Evolutionary conservation across 2,888 invertebrate species (phyloP), one percentile per base, ranked within the genome.

Genomic region (Cantharis rustica): DNA sequence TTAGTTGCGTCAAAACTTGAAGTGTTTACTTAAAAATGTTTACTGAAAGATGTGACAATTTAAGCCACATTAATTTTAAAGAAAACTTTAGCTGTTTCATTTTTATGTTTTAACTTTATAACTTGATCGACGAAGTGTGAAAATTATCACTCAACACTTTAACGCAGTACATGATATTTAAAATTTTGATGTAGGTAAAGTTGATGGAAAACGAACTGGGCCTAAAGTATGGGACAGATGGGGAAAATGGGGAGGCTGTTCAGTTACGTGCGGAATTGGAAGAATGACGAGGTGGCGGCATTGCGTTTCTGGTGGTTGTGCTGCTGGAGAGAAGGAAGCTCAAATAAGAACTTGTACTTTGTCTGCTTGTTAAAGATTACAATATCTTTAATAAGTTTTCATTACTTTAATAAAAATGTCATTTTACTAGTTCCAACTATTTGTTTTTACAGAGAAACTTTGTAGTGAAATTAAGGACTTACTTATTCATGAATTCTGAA

Each of bases 211-310:
- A 11, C 70, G 47, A 26, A 75, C 71, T 72, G 84, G 83, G 10
- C 84, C 86, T 27, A 89, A 89, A 82, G 82, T 88, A 72, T 89
- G 89, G 89, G 89, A 89, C 80, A 87, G 87, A 71, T 89, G 89
- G 89, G 87, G 89, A 69, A 88, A 86, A 80, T 90, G 90, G 90
- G 88, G 89, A 5, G 79, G 84, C 1, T 90, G 90, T 81, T 89
- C 88, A 69, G 89, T 88, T 5, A 86, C 87, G 20, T 90, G 90
- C 79, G 90, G 90, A 13, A 83, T 87, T 61, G 90, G 90, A 20
- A 84, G 83, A 79, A 83, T 83, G 71, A 82, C 82, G 85, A 86
- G 76, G 83, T 90, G 82, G 90, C 89, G 90, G 84, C 89, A 66
- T 82, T 90, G 90, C 80, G 85, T 90, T 16, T 85, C 86, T 2